Conservation (phyloP, 2,888 invertebrate genomes). For the Gymnoscelis rufifasciata region DNA sequence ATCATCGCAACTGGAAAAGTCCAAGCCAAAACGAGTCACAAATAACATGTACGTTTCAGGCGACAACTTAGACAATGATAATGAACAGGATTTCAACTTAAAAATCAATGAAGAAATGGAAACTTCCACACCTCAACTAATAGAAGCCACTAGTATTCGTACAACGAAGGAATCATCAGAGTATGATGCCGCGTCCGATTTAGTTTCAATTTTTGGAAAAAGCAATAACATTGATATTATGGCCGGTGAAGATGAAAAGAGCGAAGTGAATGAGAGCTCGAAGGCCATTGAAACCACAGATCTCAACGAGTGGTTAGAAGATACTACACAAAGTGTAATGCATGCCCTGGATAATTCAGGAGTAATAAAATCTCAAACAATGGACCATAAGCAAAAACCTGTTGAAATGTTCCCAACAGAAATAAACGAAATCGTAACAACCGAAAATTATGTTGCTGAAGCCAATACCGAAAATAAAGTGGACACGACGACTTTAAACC, state of each 20-base stretch:
- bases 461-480: slow-evolving; percentile 4
- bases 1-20: not conserved
- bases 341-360: slow-evolving; percentile 20
- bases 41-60: too few species aligned
- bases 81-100: slow-evolving; percentile 30
- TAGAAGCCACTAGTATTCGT: slow-evolving; percentile 40
- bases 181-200: slow-evolving; percentile 48
- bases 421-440: slow-evolving; percentile 5
- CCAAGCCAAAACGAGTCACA: not conserved
- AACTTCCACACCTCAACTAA: slow-evolving; percentile 44
- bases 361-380: slow-evolving; percentile 39
- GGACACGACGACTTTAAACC: too few species aligned
- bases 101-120: slow-evolving; percentile 31
- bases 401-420: slow-evolving; percentile 15
- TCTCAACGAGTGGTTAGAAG: slow-evolving; percentile 50
- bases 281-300: slow-evolving; percentile 34
- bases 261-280: not conserved
- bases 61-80: slow-evolving; percentile 2
- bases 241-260: slow-evolving; percentile 6
- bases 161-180: slow-evolving; percentile 44
- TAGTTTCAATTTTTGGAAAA: slow-evolving; percentile 44
- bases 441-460: slow-evolving; percentile 7
- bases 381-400: slow-evolving; percentile 13
- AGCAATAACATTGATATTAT: slow-evolving; percentile 20
- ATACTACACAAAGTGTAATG: slow-evolving; percentile 27